Base-by-base conservation (phyloP, 2,888 invertebrate genomes). In the Diaphora mendica region DNA sequence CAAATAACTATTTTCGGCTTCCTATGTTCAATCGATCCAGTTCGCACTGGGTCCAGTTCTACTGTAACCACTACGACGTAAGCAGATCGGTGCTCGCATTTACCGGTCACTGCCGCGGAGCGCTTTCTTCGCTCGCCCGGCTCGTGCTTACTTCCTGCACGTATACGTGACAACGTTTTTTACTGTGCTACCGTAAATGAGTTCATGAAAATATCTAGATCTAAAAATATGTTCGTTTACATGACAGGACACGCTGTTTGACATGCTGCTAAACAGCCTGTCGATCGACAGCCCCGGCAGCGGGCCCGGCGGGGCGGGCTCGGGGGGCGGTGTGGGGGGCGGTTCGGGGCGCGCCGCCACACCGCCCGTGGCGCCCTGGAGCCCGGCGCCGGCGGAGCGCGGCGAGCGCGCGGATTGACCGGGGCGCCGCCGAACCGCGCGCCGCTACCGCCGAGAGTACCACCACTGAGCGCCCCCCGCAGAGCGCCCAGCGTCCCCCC, bases 181-280 rank as follows among this genome's bases (percentile, higher is more conserved):
- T 23, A 48, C 15, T 23, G 20, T 48, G 48, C 23, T 20, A 48
- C 20, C 5, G 5, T 44, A 39, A 8, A 39, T 44, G 44, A 1
- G 13, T 42, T 42, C 13, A 44, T 15, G 2, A 17, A 44, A 44
- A 15, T 44, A 44, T 44, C 15, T 44, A 17, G 13, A 15, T 44
- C 44, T 44, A 15, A 55, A 48, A n/a, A n/a, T 55, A 11, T n/a
- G 7, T 17, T 66, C 26, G 8, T 20, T 26, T n/a, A 82, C 70
- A 76, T 2, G 30, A 30, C 90, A 95, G 95, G 95, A 95, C 81
- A 92, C 93, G 30, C 86, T 95, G 48, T 95, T 95, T 88, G 94
- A 95, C 85, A 94, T 95, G 90, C 87, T 95, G 48, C 87, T 95
- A 68, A 93, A 92, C 88, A 94, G 92, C 76, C 85, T 95, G 71